Evolutionary conservation across 2,113 vertebrate genomes (phyloP).

Genomic region (Pogona vitticeps): DNA sequence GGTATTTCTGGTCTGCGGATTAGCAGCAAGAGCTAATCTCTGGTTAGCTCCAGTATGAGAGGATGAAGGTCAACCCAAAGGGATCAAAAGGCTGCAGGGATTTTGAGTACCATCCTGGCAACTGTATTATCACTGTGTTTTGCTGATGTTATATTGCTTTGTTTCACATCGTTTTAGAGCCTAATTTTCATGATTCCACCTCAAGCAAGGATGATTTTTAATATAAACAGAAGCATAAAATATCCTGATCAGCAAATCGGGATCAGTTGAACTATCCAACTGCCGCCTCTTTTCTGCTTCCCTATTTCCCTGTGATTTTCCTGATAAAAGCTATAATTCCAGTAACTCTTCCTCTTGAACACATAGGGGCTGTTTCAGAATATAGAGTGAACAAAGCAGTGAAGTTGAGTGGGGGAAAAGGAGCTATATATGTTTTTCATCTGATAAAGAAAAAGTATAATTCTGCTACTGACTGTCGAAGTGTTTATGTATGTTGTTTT

Average conservation of each 20-base stretch:
- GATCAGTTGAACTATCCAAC: background rate
- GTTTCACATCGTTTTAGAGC: background rate
- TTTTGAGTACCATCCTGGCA: background rate
- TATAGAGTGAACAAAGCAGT: too few species aligned
- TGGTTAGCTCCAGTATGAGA: background rate
- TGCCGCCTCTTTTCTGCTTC: background rate
- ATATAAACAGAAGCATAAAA: background rate
- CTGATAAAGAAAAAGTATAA: background rate
- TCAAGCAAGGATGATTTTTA: background rate
- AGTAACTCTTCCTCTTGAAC: background rate
- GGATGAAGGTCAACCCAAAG: background rate
- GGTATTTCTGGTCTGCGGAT: background rate
- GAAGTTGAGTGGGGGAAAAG: too few species aligned
- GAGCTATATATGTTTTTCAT: background rate
- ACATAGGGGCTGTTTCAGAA: background rate
- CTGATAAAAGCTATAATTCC: background rate
- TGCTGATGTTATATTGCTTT: too few species aligned
- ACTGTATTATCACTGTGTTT: background rate
- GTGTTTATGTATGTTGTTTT: background rate
- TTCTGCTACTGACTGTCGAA: background rate
- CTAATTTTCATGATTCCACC: background rate
- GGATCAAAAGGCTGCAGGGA: background rate
- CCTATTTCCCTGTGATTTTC: background rate
- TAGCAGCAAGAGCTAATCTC: background rate
- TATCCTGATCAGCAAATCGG: too few species aligned